Base-by-base conservation (phyloP, 1,140 invertebrate species). In the Atopsyche davidsoni region DNA sequence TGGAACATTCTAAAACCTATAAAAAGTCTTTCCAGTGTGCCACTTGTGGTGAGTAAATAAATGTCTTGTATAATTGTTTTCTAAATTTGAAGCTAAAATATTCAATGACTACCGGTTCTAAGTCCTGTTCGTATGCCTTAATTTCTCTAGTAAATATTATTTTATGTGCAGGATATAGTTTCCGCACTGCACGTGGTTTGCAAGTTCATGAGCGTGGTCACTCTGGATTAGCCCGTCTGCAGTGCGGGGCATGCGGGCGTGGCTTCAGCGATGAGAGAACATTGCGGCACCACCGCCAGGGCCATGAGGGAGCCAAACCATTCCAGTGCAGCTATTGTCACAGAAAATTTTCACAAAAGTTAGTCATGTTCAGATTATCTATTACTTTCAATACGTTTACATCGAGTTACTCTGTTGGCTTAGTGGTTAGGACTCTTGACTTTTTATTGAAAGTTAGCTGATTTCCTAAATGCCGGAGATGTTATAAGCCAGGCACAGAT, bases 321-420 rank as follows among this genome's bases (percentile, higher is more conserved):
- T 57, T 38, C 14, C 25, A 57, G 40, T 57, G 55, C 31, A 40
- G 25, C 6, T 50, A 53, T 28, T 57, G 55, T 41, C 41, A 50
- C 22, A 52, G 24, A 43, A 53, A 45, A 21, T 57, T 57, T 48
- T 34, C 55, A 14, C 50, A 57, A 46, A 53, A 51, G 55, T 57
- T 51, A 44, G 40, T 28, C 6, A 9, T 31, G n/a, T 44, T 9
- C 24, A 13, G 9, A 17, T 18, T 17, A 4, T 40, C 7, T 18
- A 10, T 36, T 16, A 16, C 14, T 6, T 18, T 21, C 10, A 13
- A 21, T 17, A 22, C 14, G 16, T 4, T 6, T 24, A 22, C 16
- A n/a, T 42, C 7, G 14, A 16, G 34, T 36, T 36, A 10, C 4
- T 6, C 14, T 7, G n/a, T n/a, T n/a, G n/a, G n/a, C n/a, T n/a